Base-by-base conservation (phyloP, 2,113 vertebrate genomes). In the Holacanthus passer region DNA sequence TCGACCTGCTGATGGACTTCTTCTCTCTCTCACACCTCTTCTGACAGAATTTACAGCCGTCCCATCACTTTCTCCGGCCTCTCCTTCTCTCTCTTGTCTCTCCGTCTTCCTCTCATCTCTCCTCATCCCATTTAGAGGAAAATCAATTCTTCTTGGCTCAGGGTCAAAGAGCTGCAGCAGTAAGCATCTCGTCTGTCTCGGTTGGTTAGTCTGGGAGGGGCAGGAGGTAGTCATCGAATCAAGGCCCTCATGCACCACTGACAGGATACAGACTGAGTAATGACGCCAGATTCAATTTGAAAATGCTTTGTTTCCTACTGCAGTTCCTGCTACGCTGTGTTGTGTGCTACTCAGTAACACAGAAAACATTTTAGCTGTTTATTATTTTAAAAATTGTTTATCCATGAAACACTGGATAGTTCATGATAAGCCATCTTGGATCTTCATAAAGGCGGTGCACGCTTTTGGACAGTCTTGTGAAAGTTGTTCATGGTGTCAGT, bases 111-210 rank as follows among this genome's bases (percentile, higher is more conserved):
- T 64, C 53, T 60, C 64, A 53, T 87, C 65, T 64, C 9, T 52
- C 48, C 41, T 83, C 71, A 75, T 89, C 55, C 72, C 79, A 78
- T 88, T 87, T 83, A 85, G 31, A 77, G 47, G 58, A 73, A 91
- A 91, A 90, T 91, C 89, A 82, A 86, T 92, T 86, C 73, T 64
- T 85, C 81, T 86, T 88, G 87, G 89, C 81, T 88, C 35, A 43
- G 68, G 73, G 77, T 88, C 87, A 89, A 72, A 87, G 70, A 84
- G 53, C 83, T 87, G 73, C 76, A 76, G 87, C 70, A 64, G 50
- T 22, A 72, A 87, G 68, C 65, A 67, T 82, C 73, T 83, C 41
- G 0, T 17, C 79, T 79, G 80, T 88, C 69, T 86, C 66, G 17
- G 16, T 66, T 53, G 50, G 63, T 81, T 79, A 43, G 65, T 68